Conservation (phyloP, 2,113 vertebrate genomes). For the Phocoena phocoena region DNA sequence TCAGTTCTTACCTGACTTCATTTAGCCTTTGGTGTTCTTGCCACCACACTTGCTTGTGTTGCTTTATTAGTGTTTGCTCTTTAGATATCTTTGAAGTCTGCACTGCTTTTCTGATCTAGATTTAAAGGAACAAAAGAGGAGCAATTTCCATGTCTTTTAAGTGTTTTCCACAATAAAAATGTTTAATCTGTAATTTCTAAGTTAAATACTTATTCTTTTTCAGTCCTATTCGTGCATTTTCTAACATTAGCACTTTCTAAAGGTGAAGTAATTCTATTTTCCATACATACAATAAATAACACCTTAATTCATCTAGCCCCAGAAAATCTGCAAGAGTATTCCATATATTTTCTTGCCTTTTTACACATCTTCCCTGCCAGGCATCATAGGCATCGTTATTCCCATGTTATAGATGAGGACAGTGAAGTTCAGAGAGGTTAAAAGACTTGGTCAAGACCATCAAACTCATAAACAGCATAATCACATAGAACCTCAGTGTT, state of each 20-base stretch:
- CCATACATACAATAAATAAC: conserved; percentile 5
- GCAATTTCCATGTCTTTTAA: not conserved
- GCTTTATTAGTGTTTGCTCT: conserved; percentile 89
- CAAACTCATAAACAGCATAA: not conserved
- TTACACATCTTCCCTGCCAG: not conserved
- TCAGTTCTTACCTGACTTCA: conserved; percentile 87
- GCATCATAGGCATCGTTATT: not conserved
- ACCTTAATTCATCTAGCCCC: not conserved
- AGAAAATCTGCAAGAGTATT: not conserved
- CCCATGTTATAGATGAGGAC: not conserved
- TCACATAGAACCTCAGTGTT: not conserved
- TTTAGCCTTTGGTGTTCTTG: conserved; percentile 86
- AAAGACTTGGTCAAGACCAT: not conserved
- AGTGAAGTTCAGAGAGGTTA: not conserved
- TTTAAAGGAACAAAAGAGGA: conserved; percentile 55
- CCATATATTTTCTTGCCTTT: not conserved
- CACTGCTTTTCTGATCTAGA: conserved; percentile 88
- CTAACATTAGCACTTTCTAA: not conserved
- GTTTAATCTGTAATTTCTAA: conserved; percentile 34
- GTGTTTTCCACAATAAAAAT: not conserved
- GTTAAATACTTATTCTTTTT: not conserved
- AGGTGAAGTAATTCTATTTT: conserved; percentile 3
- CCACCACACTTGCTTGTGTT: conserved; percentile 93
- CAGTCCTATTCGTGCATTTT: not conserved
- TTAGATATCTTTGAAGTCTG: conserved; percentile 89